Percentiles rank a stretch among this genome's conserved stretches.
phyloP scores from a whole-genome alignment of 2,888 invertebrate species.

The Ischnus inquisitorius region DNA sequence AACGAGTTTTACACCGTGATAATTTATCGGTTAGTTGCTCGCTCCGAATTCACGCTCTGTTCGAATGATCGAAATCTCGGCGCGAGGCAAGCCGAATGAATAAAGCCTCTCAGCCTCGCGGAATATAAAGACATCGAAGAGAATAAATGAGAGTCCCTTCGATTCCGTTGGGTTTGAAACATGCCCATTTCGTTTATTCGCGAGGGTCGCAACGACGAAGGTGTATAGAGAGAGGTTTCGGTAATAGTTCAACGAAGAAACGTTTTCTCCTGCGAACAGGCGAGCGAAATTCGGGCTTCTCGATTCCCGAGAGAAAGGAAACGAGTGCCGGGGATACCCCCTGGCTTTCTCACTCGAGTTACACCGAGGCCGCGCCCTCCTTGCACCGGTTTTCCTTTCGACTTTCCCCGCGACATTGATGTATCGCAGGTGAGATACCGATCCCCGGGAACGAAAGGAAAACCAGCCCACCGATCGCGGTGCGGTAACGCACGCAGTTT shows the following conservation, averaged over 20 bases:
- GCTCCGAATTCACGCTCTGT: neutral
- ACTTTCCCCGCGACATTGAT: conserved; percentile 68
- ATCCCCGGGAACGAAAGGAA: conserved; percentile 57
- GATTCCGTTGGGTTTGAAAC: conserved; percentile 33
- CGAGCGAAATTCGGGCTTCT: conserved; percentile 61
- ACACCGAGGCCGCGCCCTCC: conserved; percentile 26
- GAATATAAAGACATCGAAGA: conserved; percentile 8
- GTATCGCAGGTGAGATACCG: conserved; percentile 72
- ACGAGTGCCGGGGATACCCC: conserved; percentile 29
- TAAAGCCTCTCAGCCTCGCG: neutral
- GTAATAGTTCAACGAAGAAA: conserved; percentile 46
- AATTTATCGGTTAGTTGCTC: neutral
- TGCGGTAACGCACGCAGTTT: conserved; percentile 42
- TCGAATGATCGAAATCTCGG: neutral
- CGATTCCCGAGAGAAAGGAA: conserved; percentile 64
- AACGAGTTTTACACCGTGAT: neutral
- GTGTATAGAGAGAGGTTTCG: conserved; percentile 30
- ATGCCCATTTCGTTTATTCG: conserved; percentile 32
- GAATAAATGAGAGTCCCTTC: conserved; percentile 55
- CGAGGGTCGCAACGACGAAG: conserved; percentile 38
- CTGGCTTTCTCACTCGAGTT: conserved; percentile 1
- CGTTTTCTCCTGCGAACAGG: conserved; percentile 49
- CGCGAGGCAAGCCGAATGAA: neutral
- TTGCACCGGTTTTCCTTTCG: conserved; percentile 42
- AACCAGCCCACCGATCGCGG: conserved; percentile 42